phyloP scores from a whole-genome alignment of 2,888 invertebrate genomes.

The Perithous albicinctus region DNA sequence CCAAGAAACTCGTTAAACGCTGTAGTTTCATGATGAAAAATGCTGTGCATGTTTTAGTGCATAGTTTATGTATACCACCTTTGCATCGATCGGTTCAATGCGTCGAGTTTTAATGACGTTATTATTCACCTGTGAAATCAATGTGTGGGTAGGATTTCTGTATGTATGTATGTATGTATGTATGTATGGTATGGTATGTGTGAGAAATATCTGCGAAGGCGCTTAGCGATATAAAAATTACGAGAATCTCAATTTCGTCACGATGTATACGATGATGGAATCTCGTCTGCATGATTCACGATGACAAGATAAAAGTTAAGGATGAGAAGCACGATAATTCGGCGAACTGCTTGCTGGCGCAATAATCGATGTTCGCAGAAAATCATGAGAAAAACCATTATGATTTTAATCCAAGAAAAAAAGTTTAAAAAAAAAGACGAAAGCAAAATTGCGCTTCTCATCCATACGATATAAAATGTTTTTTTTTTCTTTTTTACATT shows the following conservation, averaged over 20 bases:
- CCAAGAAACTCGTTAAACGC: slow-evolving; percentile 62
- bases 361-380: slow-evolving; percentile 65
- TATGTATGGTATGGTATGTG: slow-evolving; percentile 18
- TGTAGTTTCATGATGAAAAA: slow-evolving; percentile 75
- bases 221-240: slow-evolving; percentile 22
- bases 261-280: slow-evolving; percentile 22
- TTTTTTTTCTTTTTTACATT: too few relatives aligned
- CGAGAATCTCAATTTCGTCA: slow-evolving; percentile 52
- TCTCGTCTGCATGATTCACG: slow-evolving; percentile 33
- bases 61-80: slow-evolving; percentile 75
- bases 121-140: slow-evolving; percentile 39
- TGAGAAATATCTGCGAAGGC: slow-evolving; percentile 2
- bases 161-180: slow-evolving; percentile 26
- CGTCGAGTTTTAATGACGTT: slow-evolving; percentile 61
- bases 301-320: slow-evolving; percentile 2
- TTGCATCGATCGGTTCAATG: slow-evolving; percentile 64
- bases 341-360: slow-evolving; percentile 50
- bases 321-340: slow-evolving; percentile 9
- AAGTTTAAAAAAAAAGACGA: not conserved
- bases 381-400: slow-evolving; percentile 30
- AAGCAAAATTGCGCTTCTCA: slow-evolving; percentile 25
- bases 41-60: slow-evolving; percentile 84
- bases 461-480: slow-evolving; percentile 15
- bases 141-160: slow-evolving; percentile 26
- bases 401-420: not conserved